A percentile compares a stretch with the other conserved stretches of the same genome.
phyloP scores from a whole-genome alignment of 2,113 vertebrate species.

The Bufo bufo region DNA sequence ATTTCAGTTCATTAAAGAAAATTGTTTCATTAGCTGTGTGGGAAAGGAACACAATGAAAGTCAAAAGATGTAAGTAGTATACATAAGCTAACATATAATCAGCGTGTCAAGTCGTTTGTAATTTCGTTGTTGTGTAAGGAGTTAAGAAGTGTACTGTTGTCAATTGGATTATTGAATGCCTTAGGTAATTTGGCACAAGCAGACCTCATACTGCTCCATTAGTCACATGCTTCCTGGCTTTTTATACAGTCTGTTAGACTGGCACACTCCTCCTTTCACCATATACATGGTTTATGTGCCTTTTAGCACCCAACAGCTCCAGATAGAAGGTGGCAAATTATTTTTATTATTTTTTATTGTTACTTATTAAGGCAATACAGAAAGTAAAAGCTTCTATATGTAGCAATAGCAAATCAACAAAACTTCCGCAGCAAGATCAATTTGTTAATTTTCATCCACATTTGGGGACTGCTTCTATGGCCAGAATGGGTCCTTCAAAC shows the following conservation, averaged over 20 bases:
- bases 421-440: too few species aligned
- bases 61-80: background rate
- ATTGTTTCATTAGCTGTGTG: background rate
- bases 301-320: too few species aligned
- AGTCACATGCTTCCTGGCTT: slow-evolving; percentile 59
- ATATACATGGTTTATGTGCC: background rate
- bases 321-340: too few species aligned
- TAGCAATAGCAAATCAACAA: too few species aligned
- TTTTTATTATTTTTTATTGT: too few species aligned
- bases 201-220: background rate
- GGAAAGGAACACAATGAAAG: background rate
- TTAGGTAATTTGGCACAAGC: background rate
- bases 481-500: too few species aligned
- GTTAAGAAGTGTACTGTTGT: slow-evolving; percentile 18
- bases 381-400: too few species aligned
- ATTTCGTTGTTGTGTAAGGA: background rate
- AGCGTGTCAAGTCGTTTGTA: background rate
- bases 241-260: background rate
- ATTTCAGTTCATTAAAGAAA: background rate
- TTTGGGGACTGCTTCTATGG: background rate
- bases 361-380: too few species aligned
- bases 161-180: slow-evolving; percentile 9
- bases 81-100: background rate
- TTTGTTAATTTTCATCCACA: too few species aligned
- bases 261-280: background rate